phyloP scores from a whole-genome alignment of 2,797 vertebrate genomes.

The Lateolabrax maculatus region DNA sequence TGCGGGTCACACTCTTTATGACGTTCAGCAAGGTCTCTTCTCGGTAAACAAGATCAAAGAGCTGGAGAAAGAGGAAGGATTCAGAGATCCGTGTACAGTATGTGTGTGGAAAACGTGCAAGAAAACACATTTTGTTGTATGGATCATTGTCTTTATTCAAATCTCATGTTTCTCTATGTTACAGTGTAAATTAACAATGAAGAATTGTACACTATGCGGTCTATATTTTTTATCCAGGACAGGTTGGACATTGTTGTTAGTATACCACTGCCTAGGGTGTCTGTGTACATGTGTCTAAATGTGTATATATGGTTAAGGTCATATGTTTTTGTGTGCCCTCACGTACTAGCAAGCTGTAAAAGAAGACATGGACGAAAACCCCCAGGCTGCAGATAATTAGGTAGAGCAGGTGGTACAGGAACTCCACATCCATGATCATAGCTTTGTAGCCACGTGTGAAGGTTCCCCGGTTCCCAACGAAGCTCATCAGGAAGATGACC shows the following conservation, averaged over 20 bases:
- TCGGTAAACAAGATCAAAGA: constrained; percentile 97
- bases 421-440: constrained; percentile 97
- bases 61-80: constrained; percentile 80
- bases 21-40: constrained; percentile 98
- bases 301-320: neutral
- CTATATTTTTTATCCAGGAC: neutral
- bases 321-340: constrained; percentile 14
- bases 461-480: constrained; percentile 96
- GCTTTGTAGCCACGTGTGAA: constrained; percentile 96
- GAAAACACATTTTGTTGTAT: neutral
- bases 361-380: constrained; percentile 98
- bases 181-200: neutral
- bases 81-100: constrained; percentile 14
- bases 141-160: neutral
- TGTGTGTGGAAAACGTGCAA: neutral
- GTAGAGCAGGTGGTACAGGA: constrained; percentile 97
- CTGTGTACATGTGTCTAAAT: neutral
- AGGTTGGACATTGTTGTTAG: neutral
- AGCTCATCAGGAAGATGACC: constrained; percentile 97
- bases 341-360: constrained; percentile 96
- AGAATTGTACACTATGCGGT: neutral
- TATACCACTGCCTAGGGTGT: neutral
- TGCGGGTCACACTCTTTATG: constrained; percentile 98
- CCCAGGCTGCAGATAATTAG: constrained; percentile 96
- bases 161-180: neutral